Evolutionary conservation across 1,140 invertebrate genomes (phyloP), one percentile per base, ranked within the genome.

Genomic region (Tachypleus tridentatus): DNA sequence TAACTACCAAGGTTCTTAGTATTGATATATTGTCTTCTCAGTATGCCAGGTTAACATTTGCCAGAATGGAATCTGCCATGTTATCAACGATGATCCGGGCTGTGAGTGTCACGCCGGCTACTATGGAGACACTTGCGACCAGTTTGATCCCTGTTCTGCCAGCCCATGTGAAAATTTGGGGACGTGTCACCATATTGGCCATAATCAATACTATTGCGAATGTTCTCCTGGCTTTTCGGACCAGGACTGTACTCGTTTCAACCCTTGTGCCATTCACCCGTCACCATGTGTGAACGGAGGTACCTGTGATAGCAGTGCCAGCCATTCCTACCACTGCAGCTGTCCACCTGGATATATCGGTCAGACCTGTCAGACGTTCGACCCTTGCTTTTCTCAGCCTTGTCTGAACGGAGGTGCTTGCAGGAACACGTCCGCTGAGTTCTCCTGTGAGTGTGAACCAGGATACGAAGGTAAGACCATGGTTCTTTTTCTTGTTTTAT

Each of bases 401-500:
- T 94, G 92, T 73, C 90, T 94, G 72, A 91, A 95, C 69, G 91
- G 89, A 1, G 91, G 91, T 2, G 84, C 84, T 1, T 96, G 93
- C 72, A 84, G 83, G 51, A 90, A 94, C 71, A 81, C 85, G 49
- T 63, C 70, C 5, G 58, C 51, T 8, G 68, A 70, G 0, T 95
- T 91, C 74, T 85, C 83, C 10, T 97, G 94, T 73, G 84, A 88
- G 62, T 97, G 94, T 73, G 78, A 87, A 4, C 80, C 88, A 0
- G 94, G 94, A 10, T 98, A 91, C 47, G 52, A 60, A 9, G 66
- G 63, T 66, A 1, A 29, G 29, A 29, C 29, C 29, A 29, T 29
- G 29, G 0, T 29, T 29, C 29, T 29, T 29, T 29, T 29, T 29
- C 29, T 29, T 2, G 29, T 29, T 29, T 29, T 29, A 29, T 29